Percentiles rank a stretch among this genome's conserved stretches.
These are phyloP conservation scores for Semicossyphus pulcher DNA, from an alignment of 2,113 vertebrate species.

Conservation along the genomic window DNA sequence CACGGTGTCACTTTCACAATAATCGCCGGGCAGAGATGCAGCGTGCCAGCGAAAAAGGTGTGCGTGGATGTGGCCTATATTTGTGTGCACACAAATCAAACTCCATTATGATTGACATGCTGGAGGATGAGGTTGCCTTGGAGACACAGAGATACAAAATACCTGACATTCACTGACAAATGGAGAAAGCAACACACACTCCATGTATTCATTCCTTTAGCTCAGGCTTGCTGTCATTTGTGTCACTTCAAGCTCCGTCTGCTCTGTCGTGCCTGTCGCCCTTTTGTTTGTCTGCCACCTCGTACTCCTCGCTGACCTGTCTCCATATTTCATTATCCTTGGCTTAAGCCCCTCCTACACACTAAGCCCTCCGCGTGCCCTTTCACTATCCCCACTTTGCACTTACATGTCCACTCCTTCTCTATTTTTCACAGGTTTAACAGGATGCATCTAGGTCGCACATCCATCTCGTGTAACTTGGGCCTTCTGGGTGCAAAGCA, in stretches of 20 bases:
- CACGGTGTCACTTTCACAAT: background rate
- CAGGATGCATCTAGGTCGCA: conserved; percentile 71
- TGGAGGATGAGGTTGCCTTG: conserved; percentile 70
- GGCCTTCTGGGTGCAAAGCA: conserved; percentile 62
- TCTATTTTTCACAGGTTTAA: conserved; percentile 53
- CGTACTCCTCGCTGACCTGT: conserved; percentile 44
- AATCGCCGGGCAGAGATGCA: conserved; percentile 1
- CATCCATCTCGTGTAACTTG: conserved; percentile 61
- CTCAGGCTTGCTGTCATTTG: conserved; percentile 20
- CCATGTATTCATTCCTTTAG: conserved; percentile 32
- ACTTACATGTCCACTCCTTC: conserved; percentile 35
- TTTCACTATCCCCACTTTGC: conserved; percentile 16
- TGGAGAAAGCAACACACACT: conserved; percentile 15
- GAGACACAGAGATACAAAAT: conserved; percentile 75
- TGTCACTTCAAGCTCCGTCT: conserved; percentile 47
- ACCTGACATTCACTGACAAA: conserved; percentile 55
- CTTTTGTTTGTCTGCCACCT: conserved; percentile 51
- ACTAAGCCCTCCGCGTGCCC: conserved; percentile 18
- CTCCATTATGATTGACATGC: conserved; percentile 63
- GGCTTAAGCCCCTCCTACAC: conserved; percentile 34
- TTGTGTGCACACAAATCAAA: conserved; percentile 55
- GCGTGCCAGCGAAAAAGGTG: conserved; percentile 3
- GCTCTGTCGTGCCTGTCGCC: conserved; percentile 12
- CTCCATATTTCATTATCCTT: conserved; percentile 60
- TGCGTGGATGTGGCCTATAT: conserved; percentile 43